These are phyloP conservation scores for Anableps anableps DNA, from an alignment of 2,797 vertebrate genomes.

Conservation along the genomic window DNA sequence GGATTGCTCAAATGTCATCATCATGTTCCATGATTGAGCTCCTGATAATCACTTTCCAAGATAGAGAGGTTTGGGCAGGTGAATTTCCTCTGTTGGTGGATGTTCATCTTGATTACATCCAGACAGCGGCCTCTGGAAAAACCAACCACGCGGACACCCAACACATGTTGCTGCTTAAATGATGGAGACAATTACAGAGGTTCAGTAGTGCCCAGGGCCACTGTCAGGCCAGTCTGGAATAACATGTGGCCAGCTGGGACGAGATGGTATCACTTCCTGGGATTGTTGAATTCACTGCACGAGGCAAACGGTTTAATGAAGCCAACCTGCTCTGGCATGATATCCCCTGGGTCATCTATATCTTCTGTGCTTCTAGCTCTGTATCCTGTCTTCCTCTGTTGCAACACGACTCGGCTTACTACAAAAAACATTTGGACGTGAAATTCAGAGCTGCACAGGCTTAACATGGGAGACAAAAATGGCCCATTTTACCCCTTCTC, in stretches of 20 bases:
- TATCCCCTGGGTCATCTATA: conserved; percentile 72
- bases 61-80: conserved; percentile 47
- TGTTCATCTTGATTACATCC: conserved; percentile 28
- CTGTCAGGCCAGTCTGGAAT: conserved; percentile 63
- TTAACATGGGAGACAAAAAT: conserved; percentile 60
- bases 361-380: conserved; percentile 61
- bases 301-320: conserved; percentile 68
- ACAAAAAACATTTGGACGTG: conserved; percentile 47
- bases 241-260: conserved; percentile 53
- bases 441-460: conserved; percentile 40
- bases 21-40: conserved; percentile 31
- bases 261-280: conserved; percentile 59
- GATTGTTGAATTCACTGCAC: conserved; percentile 55
- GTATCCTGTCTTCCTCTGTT: conserved; percentile 49
- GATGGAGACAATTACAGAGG: conserved; percentile 72
- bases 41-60: conserved; percentile 45
- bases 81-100: conserved; percentile 48
- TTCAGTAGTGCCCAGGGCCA: conserved; percentile 62
- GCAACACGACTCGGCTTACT: conserved; percentile 47
- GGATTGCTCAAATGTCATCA: conserved; percentile 38
- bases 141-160: conserved; percentile 29
- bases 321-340: conserved; percentile 64
- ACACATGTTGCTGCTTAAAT: conserved; percentile 56
- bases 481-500: conserved; percentile 58
- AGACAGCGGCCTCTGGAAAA: conserved; percentile 30